Evolutionary conservation across 1,140 invertebrate species (phyloP), one percentile per base, ranked within the genome.

Genomic region (Eufriesea mexicana): DNA sequence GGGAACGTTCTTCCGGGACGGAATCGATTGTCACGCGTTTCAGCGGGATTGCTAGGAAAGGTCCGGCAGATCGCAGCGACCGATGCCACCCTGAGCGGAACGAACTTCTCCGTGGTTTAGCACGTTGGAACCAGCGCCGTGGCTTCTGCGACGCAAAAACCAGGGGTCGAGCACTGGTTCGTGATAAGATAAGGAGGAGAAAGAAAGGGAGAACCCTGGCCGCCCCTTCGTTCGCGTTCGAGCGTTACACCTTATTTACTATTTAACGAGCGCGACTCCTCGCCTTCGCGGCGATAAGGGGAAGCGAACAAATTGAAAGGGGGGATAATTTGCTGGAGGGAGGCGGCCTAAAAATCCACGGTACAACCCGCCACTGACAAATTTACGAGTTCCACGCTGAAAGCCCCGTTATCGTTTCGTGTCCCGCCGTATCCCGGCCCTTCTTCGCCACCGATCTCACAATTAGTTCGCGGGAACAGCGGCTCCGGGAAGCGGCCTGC

Each of bases 351-450:
- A 86, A 86, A 84, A 76, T 81, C 28, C 64, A 28, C n/a, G 68
- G 10, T 64, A 73, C 66, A 78, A 54, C 71, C 57, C 54, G 42
- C 55, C 28, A 72, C 81, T 84, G 87, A 86, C 82, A 90, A 90
- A 90, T 90, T 90, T 90, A 90, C 84, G 87, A 90, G 86, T 89
- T 71, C 79, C 83, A 28, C 45, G 74, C 67, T 74, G 75, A 78
- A 64, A 71, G 73, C 49, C 64, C 73, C 79, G 77, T 89, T 89
- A 87, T 89, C 85, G 72, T 89, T 70, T 68, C 71, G 54, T 49
- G 74, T 86, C 70, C 66, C 73, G 55, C 28, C 28, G 73, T 78
- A 62, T 84, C 47, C 28, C 54, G n/a, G n/a, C 20, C 35, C 54
- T 68, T 14, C 54, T 23, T 16, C 51, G 74, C 59, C 77, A 64